Conservation (phyloP, 1,140 invertebrate species). For the Andricus grossulariae region DNA sequence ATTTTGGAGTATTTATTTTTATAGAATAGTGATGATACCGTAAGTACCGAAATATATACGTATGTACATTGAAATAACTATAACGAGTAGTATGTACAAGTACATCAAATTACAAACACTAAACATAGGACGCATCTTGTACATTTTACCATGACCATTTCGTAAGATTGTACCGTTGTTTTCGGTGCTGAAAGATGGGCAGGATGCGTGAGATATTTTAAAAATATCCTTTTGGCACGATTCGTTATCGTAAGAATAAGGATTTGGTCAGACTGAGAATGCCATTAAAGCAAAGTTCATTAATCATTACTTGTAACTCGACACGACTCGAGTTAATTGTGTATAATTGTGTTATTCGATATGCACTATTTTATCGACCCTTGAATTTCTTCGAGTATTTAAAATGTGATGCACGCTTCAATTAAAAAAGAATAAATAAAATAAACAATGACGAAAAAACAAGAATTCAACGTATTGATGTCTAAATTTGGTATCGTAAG, state of each 20-base stretch:
- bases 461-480: not conserved
- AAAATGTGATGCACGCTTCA: conserved; percentile 26
- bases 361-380: conserved; percentile 37
- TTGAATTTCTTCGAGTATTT: conserved; percentile 34
- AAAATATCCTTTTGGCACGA: conserved; percentile 66
- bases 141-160: conserved; percentile 58
- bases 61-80: conserved; percentile 73
- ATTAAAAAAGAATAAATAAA: conserved; percentile 33
- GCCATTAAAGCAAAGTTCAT: not conserved
- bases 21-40: conserved; percentile 57
- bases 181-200: conserved; percentile 20
- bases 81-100: conserved; percentile 73
- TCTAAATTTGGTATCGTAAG: conserved; percentile 35
- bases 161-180: conserved; percentile 53
- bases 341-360: conserved; percentile 40
- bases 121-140: conserved; percentile 65
- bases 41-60: conserved; percentile 62
- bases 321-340: conserved; percentile 30
- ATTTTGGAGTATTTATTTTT: conserved; percentile 43
- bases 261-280: conserved; percentile 29
- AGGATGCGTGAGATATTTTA: conserved; percentile 29
- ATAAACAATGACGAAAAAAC: conserved; percentile 34
- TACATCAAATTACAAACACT: conserved; percentile 74
- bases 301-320: conserved; percentile 28
- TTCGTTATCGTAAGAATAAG: conserved; percentile 47